Percentiles rank a stretch among this genome's conserved stretches.
These are phyloP conservation scores for Thelaira solivaga DNA, from an alignment of 2,888 invertebrate species.

Conservation along the genomic window DNA sequence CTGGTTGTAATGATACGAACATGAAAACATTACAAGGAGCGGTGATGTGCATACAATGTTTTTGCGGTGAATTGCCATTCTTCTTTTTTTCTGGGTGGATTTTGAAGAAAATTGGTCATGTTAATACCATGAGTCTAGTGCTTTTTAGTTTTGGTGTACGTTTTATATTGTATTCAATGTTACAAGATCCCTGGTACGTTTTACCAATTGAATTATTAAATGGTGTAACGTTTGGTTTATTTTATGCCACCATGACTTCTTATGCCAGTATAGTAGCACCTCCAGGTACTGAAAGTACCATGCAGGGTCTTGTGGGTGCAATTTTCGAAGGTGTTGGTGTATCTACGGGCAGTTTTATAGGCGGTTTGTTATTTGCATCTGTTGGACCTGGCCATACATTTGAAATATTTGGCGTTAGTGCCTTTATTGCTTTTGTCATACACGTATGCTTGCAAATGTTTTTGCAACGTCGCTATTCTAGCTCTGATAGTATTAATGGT, in stretches of 20 bases:
- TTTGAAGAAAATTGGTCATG: constrained; percentile 87
- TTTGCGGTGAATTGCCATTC: constrained; percentile 91
- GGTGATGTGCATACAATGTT: constrained; percentile 86
- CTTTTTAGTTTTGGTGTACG: constrained; percentile 87
- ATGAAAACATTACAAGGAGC: constrained; percentile 87
- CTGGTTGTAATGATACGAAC: constrained; percentile 78
- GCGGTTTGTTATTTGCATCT: constrained; percentile 83
- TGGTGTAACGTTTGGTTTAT: constrained; percentile 92
- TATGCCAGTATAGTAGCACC: constrained; percentile 91
- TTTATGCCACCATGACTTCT: constrained; percentile 92
- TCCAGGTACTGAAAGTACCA: constrained; percentile 89
- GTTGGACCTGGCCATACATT: constrained; percentile 84
- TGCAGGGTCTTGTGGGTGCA: constrained; percentile 92
- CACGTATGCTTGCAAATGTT: constrained; percentile 80
- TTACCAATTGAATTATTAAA: constrained; percentile 91
- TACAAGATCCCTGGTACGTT: constrained; percentile 89
- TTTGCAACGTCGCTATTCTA: constrained; percentile 68
- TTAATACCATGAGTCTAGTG: constrained; percentile 89
- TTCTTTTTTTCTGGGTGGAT: constrained; percentile 89
- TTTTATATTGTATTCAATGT: constrained; percentile 87
- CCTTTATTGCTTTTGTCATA: constrained; percentile 80
- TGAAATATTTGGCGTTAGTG: constrained; percentile 83
- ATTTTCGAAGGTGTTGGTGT: constrained; percentile 92
- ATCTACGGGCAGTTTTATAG: constrained; percentile 86
- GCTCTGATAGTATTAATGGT: constrained; percentile 59